Evolutionary conservation across 2,888 invertebrate species (phyloP).

Genomic region (Lithophane leautieri): DNA sequence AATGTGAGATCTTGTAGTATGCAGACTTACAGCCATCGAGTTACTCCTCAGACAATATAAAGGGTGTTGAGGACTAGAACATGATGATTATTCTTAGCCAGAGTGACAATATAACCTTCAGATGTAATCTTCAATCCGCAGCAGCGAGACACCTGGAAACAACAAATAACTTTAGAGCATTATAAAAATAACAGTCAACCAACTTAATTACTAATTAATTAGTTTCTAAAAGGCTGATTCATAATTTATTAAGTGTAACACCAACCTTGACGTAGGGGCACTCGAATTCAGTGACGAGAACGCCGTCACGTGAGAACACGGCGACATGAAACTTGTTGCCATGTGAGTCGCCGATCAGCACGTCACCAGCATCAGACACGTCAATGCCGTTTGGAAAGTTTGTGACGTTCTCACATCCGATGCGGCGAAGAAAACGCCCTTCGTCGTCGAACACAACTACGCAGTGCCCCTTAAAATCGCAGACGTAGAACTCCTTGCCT

Average conservation of each 20-base stretch:
- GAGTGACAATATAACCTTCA: conserved; percentile 98
- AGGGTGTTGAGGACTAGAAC: conserved; percentile 98
- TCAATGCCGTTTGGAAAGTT: conserved; percentile 99
- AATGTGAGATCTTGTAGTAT: conserved; percentile 91
- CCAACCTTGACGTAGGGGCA: conserved; percentile 98
- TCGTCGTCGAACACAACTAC: conserved; percentile 98
- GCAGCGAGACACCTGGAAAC: conserved; percentile 97
- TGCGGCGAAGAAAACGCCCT: conserved; percentile 97
- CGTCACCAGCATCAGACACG: conserved; percentile 98
- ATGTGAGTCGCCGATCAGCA: conserved; percentile 98
- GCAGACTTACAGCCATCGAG: conserved; percentile 90
- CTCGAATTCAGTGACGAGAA: conserved; percentile 97
- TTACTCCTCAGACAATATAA: conserved; percentile 95
- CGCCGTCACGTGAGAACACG: conserved; percentile 97
- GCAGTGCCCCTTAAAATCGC: conserved; percentile 99
- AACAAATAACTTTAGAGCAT: neutral
- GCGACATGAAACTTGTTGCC: conserved; percentile 99
- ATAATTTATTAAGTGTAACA: conserved; percentile 16
- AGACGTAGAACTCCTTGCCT: conserved; percentile 98
- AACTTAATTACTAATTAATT: neutral
- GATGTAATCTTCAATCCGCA: conserved; percentile 99
- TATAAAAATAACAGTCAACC: neutral
- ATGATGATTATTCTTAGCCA: conserved; percentile 99
- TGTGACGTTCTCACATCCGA: conserved; percentile 98
- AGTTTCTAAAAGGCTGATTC: neutral